A percentile compares a stretch with the other conserved stretches of the same genome.
phyloP scores from a whole-genome alignment of 1,140 invertebrate species.

The Schlechtendalia chinensis region DNA sequence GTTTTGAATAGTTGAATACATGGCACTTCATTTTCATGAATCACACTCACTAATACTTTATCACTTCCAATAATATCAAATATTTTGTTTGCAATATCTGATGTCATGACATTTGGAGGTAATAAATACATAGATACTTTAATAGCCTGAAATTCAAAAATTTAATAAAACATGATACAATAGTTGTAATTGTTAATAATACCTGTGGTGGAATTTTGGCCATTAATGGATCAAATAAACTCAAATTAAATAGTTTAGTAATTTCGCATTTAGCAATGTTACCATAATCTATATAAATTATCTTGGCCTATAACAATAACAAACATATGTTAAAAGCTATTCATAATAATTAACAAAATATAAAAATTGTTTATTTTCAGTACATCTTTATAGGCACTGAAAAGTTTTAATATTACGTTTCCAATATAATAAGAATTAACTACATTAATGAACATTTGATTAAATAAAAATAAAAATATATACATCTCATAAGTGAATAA shows the following conservation, averaged over 20 bases:
- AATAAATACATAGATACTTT: slow-evolving; percentile 42
- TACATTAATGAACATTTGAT: too few relatives aligned
- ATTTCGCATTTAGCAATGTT: slow-evolving; percentile 30
- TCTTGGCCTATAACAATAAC: background rate
- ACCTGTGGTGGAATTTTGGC: slow-evolving; percentile 34
- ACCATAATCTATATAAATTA: slow-evolving; percentile 45
- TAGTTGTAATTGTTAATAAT: background rate
- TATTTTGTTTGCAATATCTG: slow-evolving; percentile 24
- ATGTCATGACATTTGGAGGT: slow-evolving; percentile 27
- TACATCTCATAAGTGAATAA: too few relatives aligned
- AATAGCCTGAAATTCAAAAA: slow-evolving; percentile 10
- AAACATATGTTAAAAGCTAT: too few relatives aligned
- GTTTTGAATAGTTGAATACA: slow-evolving; percentile 42
- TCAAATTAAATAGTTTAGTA: slow-evolving; percentile 12
- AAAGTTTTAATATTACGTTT: too few relatives aligned
- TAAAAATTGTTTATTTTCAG: too few relatives aligned
- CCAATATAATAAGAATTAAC: too few relatives aligned
- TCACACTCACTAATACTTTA: slow-evolving; percentile 31
- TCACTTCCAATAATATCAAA: slow-evolving; percentile 3
- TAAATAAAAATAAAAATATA: too few relatives aligned
- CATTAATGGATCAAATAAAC: slow-evolving; percentile 27
- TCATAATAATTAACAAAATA: too few relatives aligned
- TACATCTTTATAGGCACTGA: too few relatives aligned
- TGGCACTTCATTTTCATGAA: slow-evolving; percentile 31
- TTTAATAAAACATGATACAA: background rate